Conservation (phyloP, 2,797 vertebrate genomes). For the Phalloptychus januarius region DNA sequence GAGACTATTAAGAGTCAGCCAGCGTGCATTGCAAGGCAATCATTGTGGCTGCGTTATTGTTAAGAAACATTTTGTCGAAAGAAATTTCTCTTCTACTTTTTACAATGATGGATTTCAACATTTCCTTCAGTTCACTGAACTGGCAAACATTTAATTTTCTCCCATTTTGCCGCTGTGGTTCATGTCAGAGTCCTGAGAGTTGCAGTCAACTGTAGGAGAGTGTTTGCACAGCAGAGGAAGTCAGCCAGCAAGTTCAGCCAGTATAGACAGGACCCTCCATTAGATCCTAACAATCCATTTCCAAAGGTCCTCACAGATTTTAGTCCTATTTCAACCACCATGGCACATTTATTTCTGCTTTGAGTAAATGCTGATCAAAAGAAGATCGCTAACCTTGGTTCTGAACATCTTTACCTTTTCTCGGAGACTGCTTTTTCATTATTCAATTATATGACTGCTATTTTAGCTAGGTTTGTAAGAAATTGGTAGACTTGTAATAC, state of each 20-base stretch:
- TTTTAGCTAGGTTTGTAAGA: slow-evolving; percentile 31
- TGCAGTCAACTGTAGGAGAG: slow-evolving; percentile 36
- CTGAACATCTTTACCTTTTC: slow-evolving; percentile 1
- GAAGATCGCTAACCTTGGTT: slow-evolving; percentile 13
- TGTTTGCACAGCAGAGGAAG: slow-evolving; percentile 35
- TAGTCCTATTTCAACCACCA: slow-evolving; percentile 30
- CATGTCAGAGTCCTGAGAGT: slow-evolving; percentile 38
- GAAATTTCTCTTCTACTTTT: not conserved
- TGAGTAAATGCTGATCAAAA: slow-evolving; percentile 4
- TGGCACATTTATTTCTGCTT: slow-evolving; percentile 28
- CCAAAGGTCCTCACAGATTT: slow-evolving; percentile 56
- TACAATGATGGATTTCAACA: slow-evolving; percentile 34
- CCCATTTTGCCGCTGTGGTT: slow-evolving; percentile 51
- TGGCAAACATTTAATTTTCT: slow-evolving; percentile 30
- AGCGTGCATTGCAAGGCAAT: not conserved
- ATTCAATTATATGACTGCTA: slow-evolving; percentile 13
- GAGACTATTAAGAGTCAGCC: slow-evolving; percentile 16
- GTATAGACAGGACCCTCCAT: slow-evolving; percentile 63
- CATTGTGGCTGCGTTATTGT: not conserved
- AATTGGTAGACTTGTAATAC: slow-evolving; percentile 26
- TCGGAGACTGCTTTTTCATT: slow-evolving; percentile 3
- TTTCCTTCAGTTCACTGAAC: slow-evolving; percentile 37
- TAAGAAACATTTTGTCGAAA: not conserved
- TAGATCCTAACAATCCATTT: slow-evolving; percentile 66
- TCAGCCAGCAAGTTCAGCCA: slow-evolving; percentile 56